phyloP scores from a whole-genome alignment of 1,140 invertebrate genomes.

The Medauroidea extradentata region DNA sequence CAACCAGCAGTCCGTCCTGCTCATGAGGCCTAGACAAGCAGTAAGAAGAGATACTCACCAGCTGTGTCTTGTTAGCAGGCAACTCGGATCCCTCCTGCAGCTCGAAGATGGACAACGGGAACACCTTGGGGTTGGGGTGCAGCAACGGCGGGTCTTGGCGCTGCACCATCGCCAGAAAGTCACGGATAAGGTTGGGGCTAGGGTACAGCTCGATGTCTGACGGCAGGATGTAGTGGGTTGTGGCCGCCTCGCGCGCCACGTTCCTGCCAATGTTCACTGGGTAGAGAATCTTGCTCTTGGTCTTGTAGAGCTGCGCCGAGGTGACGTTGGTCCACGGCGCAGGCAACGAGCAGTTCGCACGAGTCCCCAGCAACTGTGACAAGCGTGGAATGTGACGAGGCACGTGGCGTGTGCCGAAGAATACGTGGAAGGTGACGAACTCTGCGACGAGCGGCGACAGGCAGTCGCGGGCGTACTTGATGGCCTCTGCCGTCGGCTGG shows the following conservation, averaged over 20 bases:
- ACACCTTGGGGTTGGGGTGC: constrained; percentile 68
- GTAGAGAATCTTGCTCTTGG: constrained; percentile 73
- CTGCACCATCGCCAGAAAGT: constrained; percentile 78
- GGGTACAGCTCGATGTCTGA: constrained; percentile 88
- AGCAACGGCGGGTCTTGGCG: constrained; percentile 59
- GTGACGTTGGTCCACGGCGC: constrained; percentile 65
- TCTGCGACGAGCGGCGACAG: constrained; percentile 59
- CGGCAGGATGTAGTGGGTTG: constrained; percentile 78
- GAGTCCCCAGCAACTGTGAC: constrained; percentile 52
- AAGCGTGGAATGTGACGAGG: constrained; percentile 65
- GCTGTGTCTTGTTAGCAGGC: constrained; percentile 60
- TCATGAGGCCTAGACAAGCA: too few species aligned
- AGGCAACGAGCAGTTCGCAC: constrained; percentile 59
- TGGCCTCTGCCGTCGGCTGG: constrained; percentile 57
- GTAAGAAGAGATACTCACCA: constrained; percentile 42
- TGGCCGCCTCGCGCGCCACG: constrained; percentile 72
- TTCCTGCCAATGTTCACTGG: constrained; percentile 86
- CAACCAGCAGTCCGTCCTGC: too few species aligned
- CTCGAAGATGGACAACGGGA: constrained; percentile 78
- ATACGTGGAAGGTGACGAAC: constrained; percentile 79
- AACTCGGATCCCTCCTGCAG: constrained; percentile 53
- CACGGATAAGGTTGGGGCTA: constrained; percentile 66
- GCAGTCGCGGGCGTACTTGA: constrained; percentile 64
- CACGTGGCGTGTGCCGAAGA: constrained; percentile 80
- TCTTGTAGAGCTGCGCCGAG: constrained; percentile 66